phyloP scores from a whole-genome alignment of 1,140 invertebrate species.

The Lordiphosa clarofinis region DNA sequence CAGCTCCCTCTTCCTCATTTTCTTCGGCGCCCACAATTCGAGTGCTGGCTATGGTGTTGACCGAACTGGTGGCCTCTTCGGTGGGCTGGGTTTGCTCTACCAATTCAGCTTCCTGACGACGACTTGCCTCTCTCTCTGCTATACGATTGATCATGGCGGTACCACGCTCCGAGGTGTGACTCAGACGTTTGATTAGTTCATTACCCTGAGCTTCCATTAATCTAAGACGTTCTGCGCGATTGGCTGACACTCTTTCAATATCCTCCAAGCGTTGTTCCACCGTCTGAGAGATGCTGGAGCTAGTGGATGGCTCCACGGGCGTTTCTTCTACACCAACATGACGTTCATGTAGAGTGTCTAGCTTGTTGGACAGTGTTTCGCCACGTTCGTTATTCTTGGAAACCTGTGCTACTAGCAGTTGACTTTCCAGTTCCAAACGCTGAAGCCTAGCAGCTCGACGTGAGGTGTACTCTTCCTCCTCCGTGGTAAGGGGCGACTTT shows the following conservation, averaged over 20 bases:
- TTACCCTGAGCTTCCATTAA: slow-evolving; percentile 86
- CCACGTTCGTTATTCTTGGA: slow-evolving; percentile 72
- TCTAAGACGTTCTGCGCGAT: slow-evolving; percentile 83
- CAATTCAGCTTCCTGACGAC: slow-evolving; percentile 55
- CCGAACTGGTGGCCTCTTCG: slow-evolving; percentile 33
- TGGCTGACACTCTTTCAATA: slow-evolving; percentile 81
- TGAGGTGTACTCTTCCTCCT: slow-evolving; percentile 81
- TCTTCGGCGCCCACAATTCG: slow-evolving; percentile 44
- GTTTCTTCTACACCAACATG: slow-evolving; percentile 10
- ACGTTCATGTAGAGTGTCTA: slow-evolving; percentile 51
- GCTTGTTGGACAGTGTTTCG: slow-evolving; percentile 44
- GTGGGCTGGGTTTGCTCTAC: slow-evolving; percentile 38
- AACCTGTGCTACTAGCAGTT: slow-evolving; percentile 47
- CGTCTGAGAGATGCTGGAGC: slow-evolving; percentile 39
- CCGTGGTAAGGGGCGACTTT: slow-evolving; percentile 41
- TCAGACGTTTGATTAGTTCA: slow-evolving; percentile 84
- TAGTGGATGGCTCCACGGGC: slow-evolving; percentile 6
- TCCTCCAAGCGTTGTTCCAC: slow-evolving; percentile 75
- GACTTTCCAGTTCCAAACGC: slow-evolving; percentile 67
- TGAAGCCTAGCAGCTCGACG: slow-evolving; percentile 80
- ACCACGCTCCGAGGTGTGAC: slow-evolving; percentile 77
- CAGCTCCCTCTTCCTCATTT: slow-evolving; percentile 31
- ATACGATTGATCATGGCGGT: slow-evolving; percentile 79
- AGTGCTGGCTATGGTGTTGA: slow-evolving; percentile 43
- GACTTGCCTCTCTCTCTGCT: slow-evolving; percentile 56